Conservation (phyloP, 2,797 vertebrate genomes). For the Karalla daura region DNA sequence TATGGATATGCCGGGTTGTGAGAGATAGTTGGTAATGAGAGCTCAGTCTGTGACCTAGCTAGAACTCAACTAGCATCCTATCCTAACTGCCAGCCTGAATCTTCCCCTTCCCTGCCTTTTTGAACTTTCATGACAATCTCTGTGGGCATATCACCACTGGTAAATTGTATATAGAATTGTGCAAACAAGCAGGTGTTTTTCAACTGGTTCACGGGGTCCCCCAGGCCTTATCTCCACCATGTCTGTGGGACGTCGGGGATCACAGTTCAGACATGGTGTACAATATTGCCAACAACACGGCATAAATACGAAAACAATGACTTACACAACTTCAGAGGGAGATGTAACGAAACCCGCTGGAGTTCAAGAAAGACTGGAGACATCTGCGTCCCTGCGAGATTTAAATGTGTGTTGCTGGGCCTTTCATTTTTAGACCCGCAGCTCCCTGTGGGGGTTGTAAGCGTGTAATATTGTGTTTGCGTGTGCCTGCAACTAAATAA, state of each 20-base stretch:
- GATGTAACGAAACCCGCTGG: conserved; percentile 74
- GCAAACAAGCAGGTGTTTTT: conserved; percentile 70
- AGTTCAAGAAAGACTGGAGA: conserved; percentile 82
- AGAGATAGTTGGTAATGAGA: conserved; percentile 42
- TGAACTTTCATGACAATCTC: conserved; percentile 53
- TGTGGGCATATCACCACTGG: conserved; percentile 35
- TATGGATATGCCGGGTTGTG: neutral
- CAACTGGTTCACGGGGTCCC: conserved; percentile 64
- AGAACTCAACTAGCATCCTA: conserved; percentile 14
- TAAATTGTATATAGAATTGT: conserved; percentile 55
- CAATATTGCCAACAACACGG: conserved; percentile 50
- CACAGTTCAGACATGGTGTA: conserved; percentile 65
- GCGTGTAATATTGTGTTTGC: conserved; percentile 82
- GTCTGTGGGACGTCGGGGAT: conserved; percentile 60
- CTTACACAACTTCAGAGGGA: conserved; percentile 70
- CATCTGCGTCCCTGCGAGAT: conserved; percentile 84
- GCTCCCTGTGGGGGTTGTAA: conserved; percentile 84
- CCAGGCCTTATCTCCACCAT: conserved; percentile 43
- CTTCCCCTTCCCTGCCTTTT: conserved; percentile 27
- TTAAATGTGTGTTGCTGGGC: conserved; percentile 84
- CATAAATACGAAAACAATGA: conserved; percentile 68
- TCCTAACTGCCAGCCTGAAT: conserved; percentile 35
- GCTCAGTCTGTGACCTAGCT: conserved; percentile 40
- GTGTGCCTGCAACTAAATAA: conserved; percentile 83
- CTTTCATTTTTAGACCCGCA: conserved; percentile 86